Evolutionary conservation across 2,888 invertebrate species (phyloP).

Genomic region (Tenthredo amoena): DNA sequence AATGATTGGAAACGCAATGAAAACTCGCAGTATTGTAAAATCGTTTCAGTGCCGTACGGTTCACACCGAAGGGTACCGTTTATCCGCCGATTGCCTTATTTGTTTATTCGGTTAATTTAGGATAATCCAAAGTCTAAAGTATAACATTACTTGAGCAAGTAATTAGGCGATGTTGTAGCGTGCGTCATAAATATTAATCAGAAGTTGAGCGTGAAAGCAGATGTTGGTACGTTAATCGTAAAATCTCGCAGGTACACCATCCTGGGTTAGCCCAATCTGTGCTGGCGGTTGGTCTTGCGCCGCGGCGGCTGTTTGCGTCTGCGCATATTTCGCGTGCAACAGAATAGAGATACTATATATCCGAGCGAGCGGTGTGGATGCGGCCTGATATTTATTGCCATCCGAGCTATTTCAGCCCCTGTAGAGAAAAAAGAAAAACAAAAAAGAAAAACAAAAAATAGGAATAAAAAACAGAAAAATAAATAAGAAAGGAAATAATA

Average conservation of each 20-base stretch:
- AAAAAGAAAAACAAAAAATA: background rate
- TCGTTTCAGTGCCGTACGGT: too few relatives aligned
- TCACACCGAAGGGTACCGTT: background rate
- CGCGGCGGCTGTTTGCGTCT: background rate
- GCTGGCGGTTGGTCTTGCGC: background rate
- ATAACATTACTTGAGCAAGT: background rate
- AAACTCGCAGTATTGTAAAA: too few relatives aligned
- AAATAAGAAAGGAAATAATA: background rate
- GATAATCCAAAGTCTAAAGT: background rate
- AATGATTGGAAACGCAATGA: too few relatives aligned
- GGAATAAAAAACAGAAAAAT: background rate
- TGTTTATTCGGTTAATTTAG: background rate
- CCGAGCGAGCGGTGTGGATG: background rate
- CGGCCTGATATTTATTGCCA: conserved; percentile 18
- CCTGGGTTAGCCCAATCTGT: background rate
- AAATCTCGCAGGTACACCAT: background rate
- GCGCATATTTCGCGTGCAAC: background rate
- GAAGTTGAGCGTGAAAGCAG: conserved; percentile 14
- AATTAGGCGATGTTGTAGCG: conserved; percentile 12
- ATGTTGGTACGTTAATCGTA: conserved; percentile 27
- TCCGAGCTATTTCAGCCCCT: conserved; percentile 12
- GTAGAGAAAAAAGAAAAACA: too few relatives aligned
- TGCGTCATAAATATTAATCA: conserved; percentile 32
- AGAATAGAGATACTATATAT: background rate
- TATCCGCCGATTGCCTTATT: background rate